Evolutionary conservation across 2,888 invertebrate species (phyloP).

Genomic region (Dynastes tityus): DNA sequence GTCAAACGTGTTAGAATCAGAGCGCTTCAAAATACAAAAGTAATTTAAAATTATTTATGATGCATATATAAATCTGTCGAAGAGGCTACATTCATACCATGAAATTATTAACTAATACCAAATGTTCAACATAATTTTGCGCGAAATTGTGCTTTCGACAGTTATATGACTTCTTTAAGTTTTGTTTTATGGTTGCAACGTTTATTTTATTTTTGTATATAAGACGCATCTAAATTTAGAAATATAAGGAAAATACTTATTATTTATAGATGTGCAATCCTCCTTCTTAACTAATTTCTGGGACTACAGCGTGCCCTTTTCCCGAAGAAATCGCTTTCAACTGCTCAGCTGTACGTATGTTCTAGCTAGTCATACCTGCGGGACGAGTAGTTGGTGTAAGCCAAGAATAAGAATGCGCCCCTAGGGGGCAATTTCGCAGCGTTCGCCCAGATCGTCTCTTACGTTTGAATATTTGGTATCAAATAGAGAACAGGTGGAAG

Average conservation of each 20-base stretch:
- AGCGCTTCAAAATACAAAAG: background rate
- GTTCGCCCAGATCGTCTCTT: background rate
- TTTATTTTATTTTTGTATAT: no score
- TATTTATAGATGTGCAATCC: no score
- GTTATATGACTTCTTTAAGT: background rate
- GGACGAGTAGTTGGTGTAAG: background rate
- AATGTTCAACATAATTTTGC: slow-evolving; percentile 1
- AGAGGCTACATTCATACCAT: background rate
- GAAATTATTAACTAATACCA: slow-evolving; percentile 25
- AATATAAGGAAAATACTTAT: no score
- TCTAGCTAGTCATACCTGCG: no score
- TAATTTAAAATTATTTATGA: slow-evolving; percentile 24
- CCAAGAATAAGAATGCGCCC: background rate
- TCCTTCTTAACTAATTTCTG: no score
- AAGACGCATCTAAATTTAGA: no score
- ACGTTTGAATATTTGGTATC: background rate
- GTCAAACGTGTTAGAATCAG: background rate
- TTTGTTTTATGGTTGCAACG: background rate
- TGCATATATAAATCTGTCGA: slow-evolving; percentile 12
- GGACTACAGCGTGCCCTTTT: no score
- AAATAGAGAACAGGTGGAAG: slow-evolving; percentile 61
- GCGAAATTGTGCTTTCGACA: background rate
- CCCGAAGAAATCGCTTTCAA: no score
- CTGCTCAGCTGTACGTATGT: no score
- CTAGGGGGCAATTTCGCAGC: background rate